phyloP scores from a whole-genome alignment of 2,113 vertebrate species.

The Zosterops lateralis region DNA sequence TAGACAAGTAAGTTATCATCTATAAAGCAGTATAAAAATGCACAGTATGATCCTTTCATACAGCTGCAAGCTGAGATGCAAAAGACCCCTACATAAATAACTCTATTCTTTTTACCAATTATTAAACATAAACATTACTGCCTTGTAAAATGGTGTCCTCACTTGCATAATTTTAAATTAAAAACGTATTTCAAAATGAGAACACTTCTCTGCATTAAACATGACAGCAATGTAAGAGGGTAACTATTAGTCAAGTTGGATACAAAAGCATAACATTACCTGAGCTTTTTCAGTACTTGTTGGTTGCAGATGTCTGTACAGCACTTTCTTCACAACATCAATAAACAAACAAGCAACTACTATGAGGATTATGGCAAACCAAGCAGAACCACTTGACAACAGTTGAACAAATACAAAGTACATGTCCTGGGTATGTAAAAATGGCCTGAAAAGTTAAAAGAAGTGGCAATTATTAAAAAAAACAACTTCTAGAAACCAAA shows the following conservation, averaged over 20 bases:
- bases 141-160: not conserved
- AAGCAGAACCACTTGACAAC: conserved; percentile 93
- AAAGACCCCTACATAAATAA: not conserved
- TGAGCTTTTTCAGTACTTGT: conserved; percentile 95
- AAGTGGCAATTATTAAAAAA: not conserved
- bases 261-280: conserved; percentile 74
- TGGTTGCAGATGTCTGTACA: conserved; percentile 89
- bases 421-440: conserved; percentile 96
- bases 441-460: conserved; percentile 83
- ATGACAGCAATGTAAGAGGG: not conserved
- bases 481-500: not conserved
- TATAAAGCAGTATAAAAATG: not conserved
- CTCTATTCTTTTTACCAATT: not conserved
- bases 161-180: not conserved
- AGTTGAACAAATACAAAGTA: conserved; percentile 96
- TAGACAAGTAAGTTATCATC: not conserved
- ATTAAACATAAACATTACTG: not conserved
- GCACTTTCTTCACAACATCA: conserved; percentile 93
- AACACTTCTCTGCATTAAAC: not conserved
- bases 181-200: not conserved
- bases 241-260: not conserved
- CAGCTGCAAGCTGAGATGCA: not conserved
- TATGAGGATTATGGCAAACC: conserved; percentile 96
- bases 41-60: not conserved
- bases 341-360: conserved; percentile 89